Conservation (phyloP, 2,888 invertebrate genomes). For the Subacronicta megacephala region DNA sequence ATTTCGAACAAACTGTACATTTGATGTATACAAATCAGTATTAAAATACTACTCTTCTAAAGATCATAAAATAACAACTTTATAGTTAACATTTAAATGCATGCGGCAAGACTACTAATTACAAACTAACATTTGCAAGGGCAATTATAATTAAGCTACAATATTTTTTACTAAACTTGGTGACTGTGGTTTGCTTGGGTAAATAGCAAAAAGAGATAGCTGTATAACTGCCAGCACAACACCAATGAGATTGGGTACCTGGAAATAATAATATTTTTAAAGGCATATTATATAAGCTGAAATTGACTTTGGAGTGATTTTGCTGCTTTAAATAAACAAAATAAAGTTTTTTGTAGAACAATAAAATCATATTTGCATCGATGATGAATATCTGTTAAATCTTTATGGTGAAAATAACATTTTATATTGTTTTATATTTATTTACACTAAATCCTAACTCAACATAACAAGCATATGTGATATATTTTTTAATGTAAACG, state of each 20-base stretch:
- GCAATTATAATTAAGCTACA: conserved; percentile 57
- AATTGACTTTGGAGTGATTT: too few relatives aligned
- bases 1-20: too few relatives aligned
- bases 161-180: conserved; percentile 64
- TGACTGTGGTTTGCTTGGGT: conserved; percentile 84
- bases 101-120: conserved; percentile 13
- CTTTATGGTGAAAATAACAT: too few relatives aligned
- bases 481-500: too few relatives aligned
- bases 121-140: conserved; percentile 1
- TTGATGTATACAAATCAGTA: neutral
- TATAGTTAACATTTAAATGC: conserved; percentile 8
- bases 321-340: too few relatives aligned
- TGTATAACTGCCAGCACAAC: conserved; percentile 93
- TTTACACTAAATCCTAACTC: too few relatives aligned
- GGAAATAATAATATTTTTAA: conserved; percentile 38
- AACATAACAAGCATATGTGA: too few relatives aligned
- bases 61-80: conserved; percentile 22
- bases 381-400: too few relatives aligned
- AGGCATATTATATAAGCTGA: too few relatives aligned
- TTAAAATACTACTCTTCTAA: neutral
- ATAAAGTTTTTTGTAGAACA: too few relatives aligned
- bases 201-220: conserved; percentile 93
- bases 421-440: too few relatives aligned
- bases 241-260: conserved; percentile 95
- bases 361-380: too few relatives aligned